These are phyloP conservation scores for Gadopsis marmoratus DNA, from an alignment of 2,797 vertebrate genomes.

Conservation along the genomic window DNA sequence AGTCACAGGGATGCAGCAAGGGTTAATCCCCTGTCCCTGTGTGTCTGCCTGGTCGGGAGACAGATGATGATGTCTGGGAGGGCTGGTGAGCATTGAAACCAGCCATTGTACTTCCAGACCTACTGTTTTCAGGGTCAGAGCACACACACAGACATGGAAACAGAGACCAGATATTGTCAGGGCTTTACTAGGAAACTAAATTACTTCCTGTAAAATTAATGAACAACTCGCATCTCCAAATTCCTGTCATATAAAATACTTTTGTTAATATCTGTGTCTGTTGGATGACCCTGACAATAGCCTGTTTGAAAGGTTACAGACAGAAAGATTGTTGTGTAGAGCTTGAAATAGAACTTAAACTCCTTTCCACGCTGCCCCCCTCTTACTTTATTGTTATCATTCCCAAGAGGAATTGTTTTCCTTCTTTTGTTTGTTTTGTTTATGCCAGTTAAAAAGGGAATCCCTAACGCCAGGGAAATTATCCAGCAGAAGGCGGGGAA, in stretches of 20 bases:
- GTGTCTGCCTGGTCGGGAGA: slow-evolving; percentile 13
- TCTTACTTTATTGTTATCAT: slow-evolving; percentile 11
- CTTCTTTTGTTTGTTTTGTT: slow-evolving; percentile 34
- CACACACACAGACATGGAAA: slow-evolving; percentile 29
- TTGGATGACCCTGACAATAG: not conserved
- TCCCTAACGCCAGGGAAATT: slow-evolving; percentile 12
- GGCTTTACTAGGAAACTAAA: not conserved
- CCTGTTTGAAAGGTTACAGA: slow-evolving; percentile 1
- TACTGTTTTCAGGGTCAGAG: slow-evolving; percentile 19
- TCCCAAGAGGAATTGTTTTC: not conserved
- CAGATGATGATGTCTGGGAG: slow-evolving; percentile 38
- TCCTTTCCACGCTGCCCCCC: not conserved
- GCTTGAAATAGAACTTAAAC: slow-evolving; percentile 18
- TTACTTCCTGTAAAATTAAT: slow-evolving; percentile 24
- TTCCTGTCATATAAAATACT: not conserved
- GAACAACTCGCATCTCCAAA: not conserved
- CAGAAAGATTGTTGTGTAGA: slow-evolving; percentile 8
- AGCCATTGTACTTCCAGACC: slow-evolving; percentile 55
- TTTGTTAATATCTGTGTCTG: not conserved
- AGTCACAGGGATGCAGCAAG: slow-evolving; percentile 3
- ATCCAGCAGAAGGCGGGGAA: slow-evolving; percentile 24
- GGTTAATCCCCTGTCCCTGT: slow-evolving; percentile 27
- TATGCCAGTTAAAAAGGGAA: slow-evolving; percentile 21
- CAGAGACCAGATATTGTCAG: slow-evolving; percentile 14
- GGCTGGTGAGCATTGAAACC: slow-evolving; percentile 26